Conservation (phyloP, 1,140 invertebrate genomes). For the Pseudoatta argentina region DNA sequence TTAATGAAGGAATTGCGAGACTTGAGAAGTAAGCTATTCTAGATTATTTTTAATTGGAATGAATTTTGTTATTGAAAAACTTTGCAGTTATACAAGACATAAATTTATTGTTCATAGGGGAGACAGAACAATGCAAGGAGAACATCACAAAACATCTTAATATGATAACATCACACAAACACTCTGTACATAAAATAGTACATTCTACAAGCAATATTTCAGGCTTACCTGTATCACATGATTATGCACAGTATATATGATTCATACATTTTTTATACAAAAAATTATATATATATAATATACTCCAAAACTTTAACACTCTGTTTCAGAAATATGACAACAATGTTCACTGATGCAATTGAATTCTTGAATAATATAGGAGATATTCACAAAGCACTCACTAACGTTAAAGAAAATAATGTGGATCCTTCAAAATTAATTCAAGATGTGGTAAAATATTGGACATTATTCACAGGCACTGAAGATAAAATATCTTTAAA, state of each 20-base stretch:
- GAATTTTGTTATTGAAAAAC: neutral
- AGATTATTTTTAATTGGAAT: neutral
- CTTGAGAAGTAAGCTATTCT: slow-evolving; percentile 47
- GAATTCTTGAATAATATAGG: slow-evolving; percentile 71
- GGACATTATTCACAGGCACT: neutral
- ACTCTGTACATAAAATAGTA: slow-evolving; percentile 72
- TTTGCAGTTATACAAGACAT: neutral
- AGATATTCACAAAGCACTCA: slow-evolving; percentile 35
- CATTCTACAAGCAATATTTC: slow-evolving; percentile 63
- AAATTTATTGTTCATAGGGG: slow-evolving; percentile 63
- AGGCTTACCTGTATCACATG: slow-evolving; percentile 76
- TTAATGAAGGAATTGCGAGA: slow-evolving; percentile 46
- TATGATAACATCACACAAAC: slow-evolving; percentile 67
- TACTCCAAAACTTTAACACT: neutral
- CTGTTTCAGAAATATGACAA: slow-evolving; percentile 68
- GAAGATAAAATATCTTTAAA: neutral
- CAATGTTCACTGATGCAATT: slow-evolving; percentile 66
- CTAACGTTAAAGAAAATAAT: slow-evolving; percentile 51
- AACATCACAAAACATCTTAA: slow-evolving; percentile 71
- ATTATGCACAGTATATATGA: slow-evolving; percentile 69
- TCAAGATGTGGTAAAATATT: slow-evolving; percentile 69
- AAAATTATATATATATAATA: no score
- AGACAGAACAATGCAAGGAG: slow-evolving; percentile 58
- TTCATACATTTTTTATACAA: neutral
- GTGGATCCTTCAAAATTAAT: slow-evolving; percentile 55